Evolutionary conservation across 2,113 vertebrate species (phyloP).

Genomic region (Ciconia maguari): DNA sequence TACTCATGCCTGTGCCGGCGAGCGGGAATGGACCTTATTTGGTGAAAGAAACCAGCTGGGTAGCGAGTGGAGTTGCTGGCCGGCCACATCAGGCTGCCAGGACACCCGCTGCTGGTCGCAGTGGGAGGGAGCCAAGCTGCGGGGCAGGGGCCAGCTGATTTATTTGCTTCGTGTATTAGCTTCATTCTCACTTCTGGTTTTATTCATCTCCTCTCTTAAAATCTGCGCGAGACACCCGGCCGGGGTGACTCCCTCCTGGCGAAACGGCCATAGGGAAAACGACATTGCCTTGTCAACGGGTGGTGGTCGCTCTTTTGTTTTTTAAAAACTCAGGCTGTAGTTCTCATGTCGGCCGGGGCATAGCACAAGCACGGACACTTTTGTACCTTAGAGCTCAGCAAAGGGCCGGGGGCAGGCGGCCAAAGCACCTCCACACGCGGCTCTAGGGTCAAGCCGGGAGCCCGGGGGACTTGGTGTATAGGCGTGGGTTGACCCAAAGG

Average conservation of each 20-base stretch:
- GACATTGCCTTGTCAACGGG: background rate
- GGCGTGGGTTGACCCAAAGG: background rate
- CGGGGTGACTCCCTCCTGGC: background rate
- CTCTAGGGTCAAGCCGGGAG: too few relatives aligned
- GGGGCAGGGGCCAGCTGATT: background rate
- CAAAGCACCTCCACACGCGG: background rate
- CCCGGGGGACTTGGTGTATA: too few relatives aligned
- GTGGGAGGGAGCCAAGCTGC: background rate
- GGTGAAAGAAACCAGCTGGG: slow-evolving; percentile 14
- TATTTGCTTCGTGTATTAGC: background rate
- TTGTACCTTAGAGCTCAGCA: background rate
- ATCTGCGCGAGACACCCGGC: background rate
- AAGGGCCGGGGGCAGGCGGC: background rate
- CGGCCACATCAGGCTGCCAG: background rate
- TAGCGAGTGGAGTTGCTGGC: background rate
- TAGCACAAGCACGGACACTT: slow-evolving; percentile 33
- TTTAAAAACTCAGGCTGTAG: background rate
- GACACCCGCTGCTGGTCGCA: background rate
- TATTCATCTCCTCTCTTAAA: background rate
- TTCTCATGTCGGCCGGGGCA: background rate
- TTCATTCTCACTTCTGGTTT: background rate
- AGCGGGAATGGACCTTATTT: slow-evolving; percentile 41
- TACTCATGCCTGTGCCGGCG: background rate
- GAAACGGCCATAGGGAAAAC: accelerated
- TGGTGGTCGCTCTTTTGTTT: background rate